Percentiles rank a stretch among this genome's conserved stretches.
Evolutionary conservation across 2,113 vertebrate species (phyloP).

Genomic region (Phylloscopus trochiloides): DNA sequence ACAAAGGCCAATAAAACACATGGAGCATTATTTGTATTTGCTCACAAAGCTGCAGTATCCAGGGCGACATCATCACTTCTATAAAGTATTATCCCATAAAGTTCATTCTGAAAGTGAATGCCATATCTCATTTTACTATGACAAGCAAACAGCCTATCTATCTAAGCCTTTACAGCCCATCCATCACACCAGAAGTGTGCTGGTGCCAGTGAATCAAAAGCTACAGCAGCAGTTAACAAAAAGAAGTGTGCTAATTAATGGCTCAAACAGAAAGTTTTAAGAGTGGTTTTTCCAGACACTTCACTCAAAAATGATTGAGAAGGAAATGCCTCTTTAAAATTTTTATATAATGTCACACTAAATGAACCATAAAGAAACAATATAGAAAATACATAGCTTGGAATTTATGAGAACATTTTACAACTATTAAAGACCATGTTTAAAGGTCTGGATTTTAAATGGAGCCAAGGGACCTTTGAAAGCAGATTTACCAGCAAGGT

Average conservation of each 20-base stretch:
- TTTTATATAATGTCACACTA: slow-evolving; percentile 56
- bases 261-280: not conserved
- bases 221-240: slow-evolving; percentile 11
- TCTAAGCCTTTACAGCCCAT: not conserved
- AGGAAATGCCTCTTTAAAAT: slow-evolving; percentile 38
- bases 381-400: slow-evolving; percentile 18
- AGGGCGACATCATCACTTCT: not conserved
- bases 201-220: slow-evolving; percentile 19
- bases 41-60: not conserved
- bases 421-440: slow-evolving; percentile 20
- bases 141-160: not conserved
- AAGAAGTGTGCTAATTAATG: slow-evolving; percentile 8
- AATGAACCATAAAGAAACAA: slow-evolving; percentile 52
- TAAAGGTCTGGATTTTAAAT: slow-evolving; percentile 48
- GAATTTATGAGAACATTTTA: slow-evolving; percentile 45
- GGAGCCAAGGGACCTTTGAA: slow-evolving; percentile 1
- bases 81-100: not conserved
- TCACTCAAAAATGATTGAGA: slow-evolving; percentile 6
- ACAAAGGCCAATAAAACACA: slow-evolving; percentile 2
- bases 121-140: slow-evolving; percentile 12
- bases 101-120: slow-evolving; percentile 24
- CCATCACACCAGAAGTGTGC: not conserved
- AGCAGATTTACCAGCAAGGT: slow-evolving; percentile 5
- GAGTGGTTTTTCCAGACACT: not conserved
- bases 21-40: slow-evolving; percentile 16